phyloP scores from a whole-genome alignment of 2,888 invertebrate genomes.

The Atethmia centrago region DNA sequence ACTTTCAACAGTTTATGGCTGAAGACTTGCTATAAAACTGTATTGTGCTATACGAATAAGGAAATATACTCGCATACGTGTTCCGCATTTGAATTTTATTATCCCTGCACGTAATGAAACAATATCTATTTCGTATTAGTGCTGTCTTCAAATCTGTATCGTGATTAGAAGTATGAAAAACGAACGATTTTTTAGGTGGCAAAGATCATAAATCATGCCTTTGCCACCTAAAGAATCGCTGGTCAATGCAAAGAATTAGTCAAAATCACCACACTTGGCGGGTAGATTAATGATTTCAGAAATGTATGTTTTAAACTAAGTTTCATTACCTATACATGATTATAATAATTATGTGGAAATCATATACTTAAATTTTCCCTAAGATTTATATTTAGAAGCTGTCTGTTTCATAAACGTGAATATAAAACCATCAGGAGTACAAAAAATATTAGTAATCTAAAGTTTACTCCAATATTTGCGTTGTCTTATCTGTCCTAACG shows the following conservation, averaged over 20 bases:
- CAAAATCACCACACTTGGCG: neutral
- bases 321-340: no score
- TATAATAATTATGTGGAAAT: neutral
- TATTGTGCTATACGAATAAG: slow-evolving; percentile 48
- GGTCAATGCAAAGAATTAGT: neutral
- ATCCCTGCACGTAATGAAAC: slow-evolving; percentile 36
- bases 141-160: neutral
- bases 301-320: neutral
- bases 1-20: slow-evolving; percentile 33
- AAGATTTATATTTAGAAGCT: neutral
- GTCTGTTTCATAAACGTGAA: neutral
- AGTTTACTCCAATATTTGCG: slow-evolving; percentile 22
- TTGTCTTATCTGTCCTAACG: slow-evolving; percentile 33
- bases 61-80: slow-evolving; percentile 48
- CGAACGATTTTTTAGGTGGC: neutral
- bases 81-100: slow-evolving; percentile 61
- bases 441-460: slow-evolving; percentile 2
- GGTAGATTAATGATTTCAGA: neutral
- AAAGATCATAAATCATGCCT: neutral
- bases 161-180: slow-evolving; percentile 8
- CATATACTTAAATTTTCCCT: neutral
- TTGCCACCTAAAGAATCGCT: neutral
- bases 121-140: slow-evolving; percentile 32
- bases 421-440: no score
- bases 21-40: slow-evolving; percentile 39